These are phyloP conservation scores for Electrophaes corylata DNA, from an alignment of 2,888 invertebrate genomes.

Conservation along the genomic window DNA sequence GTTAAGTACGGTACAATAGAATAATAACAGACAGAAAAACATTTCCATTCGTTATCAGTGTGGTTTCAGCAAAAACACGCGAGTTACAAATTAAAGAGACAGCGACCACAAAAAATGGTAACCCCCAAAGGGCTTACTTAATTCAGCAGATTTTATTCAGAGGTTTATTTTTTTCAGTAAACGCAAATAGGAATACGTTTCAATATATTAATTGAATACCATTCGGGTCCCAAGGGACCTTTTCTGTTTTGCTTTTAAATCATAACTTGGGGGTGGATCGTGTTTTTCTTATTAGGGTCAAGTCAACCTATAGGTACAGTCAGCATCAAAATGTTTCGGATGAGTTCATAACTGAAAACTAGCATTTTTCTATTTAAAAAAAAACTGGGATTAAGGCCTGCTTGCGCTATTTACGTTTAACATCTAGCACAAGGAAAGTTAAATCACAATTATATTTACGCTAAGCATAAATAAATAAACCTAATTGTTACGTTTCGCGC, in stretches of 20 bases:
- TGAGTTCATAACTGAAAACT: no score
- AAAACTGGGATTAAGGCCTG: no score
- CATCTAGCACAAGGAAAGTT: no score
- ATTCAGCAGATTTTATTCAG: slow-evolving; percentile 24
- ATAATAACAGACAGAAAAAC: background rate
- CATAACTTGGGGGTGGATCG: slow-evolving; percentile 19
- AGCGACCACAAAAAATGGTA: slow-evolving; percentile 12
- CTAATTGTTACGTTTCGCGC: no score
- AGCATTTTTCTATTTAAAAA: no score
- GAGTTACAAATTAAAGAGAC: slow-evolving; percentile 1
- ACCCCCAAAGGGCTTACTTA: slow-evolving; percentile 17
- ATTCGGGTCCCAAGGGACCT: slow-evolving; percentile 20
- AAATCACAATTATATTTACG: no score
- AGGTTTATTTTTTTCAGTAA: slow-evolving; percentile 30
- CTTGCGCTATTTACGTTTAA: no score
- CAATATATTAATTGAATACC: slow-evolving; percentile 38
- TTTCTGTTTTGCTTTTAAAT: slow-evolving; percentile 31
- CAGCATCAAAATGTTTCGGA: no score
- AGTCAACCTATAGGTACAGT: background rate
- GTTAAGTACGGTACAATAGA: no score
- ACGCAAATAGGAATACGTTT: slow-evolving; percentile 36
- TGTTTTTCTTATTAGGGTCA: slow-evolving; percentile 7
- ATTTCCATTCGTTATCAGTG: background rate
- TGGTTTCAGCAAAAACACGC: background rate
- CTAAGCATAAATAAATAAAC: no score